Conservation (phyloP, 2,888 invertebrate species). For the Acleris emargana region DNA sequence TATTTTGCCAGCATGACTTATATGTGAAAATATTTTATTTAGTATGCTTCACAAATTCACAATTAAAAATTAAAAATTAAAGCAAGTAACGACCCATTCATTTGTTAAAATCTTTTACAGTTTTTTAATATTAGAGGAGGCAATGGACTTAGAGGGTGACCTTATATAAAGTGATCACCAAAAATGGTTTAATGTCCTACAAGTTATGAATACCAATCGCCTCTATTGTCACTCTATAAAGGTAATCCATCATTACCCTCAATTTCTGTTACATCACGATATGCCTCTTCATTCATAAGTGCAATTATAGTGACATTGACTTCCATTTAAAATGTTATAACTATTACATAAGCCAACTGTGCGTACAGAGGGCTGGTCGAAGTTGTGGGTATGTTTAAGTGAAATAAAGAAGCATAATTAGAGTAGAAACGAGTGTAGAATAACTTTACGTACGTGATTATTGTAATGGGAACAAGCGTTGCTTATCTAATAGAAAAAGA, state of each 20-base stretch:
- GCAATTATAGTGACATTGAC: conserved; percentile 31
- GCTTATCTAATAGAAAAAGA: conserved; percentile 15
- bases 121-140: too few species aligned
- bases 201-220: conserved; percentile 38
- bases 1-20: too few species aligned
- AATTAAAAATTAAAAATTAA: too few species aligned
- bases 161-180: neutral
- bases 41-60: too few species aligned
- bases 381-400: neutral
- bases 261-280: conserved; percentile 39
- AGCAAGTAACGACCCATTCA: neutral
- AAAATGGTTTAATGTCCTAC: conserved; percentile 29
- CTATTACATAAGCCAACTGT: neutral
- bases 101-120: neutral
- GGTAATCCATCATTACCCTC: conserved; percentile 44
- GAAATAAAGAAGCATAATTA: neutral
- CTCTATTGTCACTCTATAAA: conserved; percentile 38
- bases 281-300: conserved; percentile 16
- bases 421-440: neutral
- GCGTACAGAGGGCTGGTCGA: too few species aligned
- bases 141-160: too few species aligned
- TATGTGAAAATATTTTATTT: too few species aligned
- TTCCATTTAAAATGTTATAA: conserved; percentile 6
- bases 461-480: conserved; percentile 11
- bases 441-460: conserved; percentile 1